Base-by-base conservation (phyloP, 2,113 vertebrate genomes). In the Plestiodon gilberti region DNA sequence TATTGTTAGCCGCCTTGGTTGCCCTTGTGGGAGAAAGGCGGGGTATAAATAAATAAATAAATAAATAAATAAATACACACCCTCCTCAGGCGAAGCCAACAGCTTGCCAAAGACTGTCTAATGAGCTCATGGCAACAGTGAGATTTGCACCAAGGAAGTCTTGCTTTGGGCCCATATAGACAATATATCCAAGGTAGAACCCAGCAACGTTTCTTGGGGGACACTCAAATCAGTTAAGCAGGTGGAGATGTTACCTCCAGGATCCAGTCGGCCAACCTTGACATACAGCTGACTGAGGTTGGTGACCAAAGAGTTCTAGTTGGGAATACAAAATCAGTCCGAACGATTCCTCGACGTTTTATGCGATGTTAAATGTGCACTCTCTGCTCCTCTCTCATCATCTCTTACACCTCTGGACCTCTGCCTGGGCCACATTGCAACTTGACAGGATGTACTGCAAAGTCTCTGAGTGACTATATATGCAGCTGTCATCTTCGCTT, bases 341-440 rank as follows among this genome's bases (percentile, higher is more conserved):
- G 65, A 89, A 55, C 62, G 67, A 48, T 28, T 87, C 57, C 23
- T 62, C 88, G n/a, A n/a, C n/a, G 30, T 83, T 38, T 77, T 89
- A 23, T 55, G 52, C 87, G 76, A 9, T 35, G 30, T 71, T 73
- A 6, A 83, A 86, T 89, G 83, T 90, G 88, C 89, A 85, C 25
- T 89, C 86, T 88, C 78, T 83, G 80, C 89, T 73, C 57, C 86
- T 88, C 79, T 81, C 62, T 78, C 87, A 74, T 87, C 87, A 88
- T 77, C 80, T 85, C 75, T 90, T 80, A 85, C 40, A 40, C 15
- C 64, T 73, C 82, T 89, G 90, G 87, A 65, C 35, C 61, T 23
- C 2, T 18, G 89, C 91, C 93, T 93, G 82, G 15, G 23, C 38
- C 33, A 73, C 64, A 1, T 0, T 57, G 82, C 65, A 65, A 35